These are phyloP conservation scores for Lepus oiostolus DNA, from an alignment of 2,797 vertebrate genomes.

Conservation along the genomic window DNA sequence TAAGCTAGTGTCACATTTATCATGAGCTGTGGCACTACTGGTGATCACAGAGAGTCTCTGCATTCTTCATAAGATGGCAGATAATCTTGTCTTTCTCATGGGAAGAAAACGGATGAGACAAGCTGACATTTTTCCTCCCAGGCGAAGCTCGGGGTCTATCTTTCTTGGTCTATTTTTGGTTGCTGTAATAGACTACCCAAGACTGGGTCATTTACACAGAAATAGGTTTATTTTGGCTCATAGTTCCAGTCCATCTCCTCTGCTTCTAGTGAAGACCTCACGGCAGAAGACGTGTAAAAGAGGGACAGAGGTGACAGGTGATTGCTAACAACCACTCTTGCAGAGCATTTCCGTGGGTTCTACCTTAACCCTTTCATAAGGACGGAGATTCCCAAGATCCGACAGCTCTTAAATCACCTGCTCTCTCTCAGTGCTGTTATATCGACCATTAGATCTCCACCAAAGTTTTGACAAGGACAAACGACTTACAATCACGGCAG, in stretches of 20 bases:
- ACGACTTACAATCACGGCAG: neutral
- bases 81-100: neutral
- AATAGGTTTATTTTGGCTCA: neutral
- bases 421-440: no score
- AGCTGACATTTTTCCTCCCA: neutral
- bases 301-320: neutral
- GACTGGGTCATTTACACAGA: neutral
- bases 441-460: neutral
- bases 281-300: neutral
- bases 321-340: neutral
- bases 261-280: neutral
- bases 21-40: neutral
- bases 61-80: neutral
- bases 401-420: neutral
- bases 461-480: neutral
- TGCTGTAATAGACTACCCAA: neutral
- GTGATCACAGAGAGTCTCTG: constrained; percentile 6
- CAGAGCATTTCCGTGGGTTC: neutral
- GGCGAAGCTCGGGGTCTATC: neutral
- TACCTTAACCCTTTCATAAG: neutral
- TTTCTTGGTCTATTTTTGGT: neutral
- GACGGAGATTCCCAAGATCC: neutral
- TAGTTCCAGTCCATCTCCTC: neutral
- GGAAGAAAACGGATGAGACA: constrained; percentile 19
- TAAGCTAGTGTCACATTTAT: neutral